phyloP scores from a whole-genome alignment of 2,113 vertebrate genomes.

The Pao palembangensis region DNA sequence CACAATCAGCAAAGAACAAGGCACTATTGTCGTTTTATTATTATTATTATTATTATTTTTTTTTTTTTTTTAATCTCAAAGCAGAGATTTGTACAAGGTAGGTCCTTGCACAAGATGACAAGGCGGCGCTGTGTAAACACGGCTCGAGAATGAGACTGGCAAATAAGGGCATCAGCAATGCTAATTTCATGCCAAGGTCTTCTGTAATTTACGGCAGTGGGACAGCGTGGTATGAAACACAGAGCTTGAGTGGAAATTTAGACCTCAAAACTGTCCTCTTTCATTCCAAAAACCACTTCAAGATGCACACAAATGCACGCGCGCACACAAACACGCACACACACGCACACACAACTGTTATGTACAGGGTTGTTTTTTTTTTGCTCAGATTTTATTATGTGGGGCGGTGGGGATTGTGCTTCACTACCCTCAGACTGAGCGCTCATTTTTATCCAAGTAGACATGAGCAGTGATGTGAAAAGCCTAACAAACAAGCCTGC shows the following conservation, averaged over 20 bases:
- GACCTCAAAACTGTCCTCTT: slow-evolving; percentile 57
- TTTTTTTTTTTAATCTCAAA: too few species aligned
- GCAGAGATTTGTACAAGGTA: too few species aligned
- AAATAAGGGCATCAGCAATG: slow-evolving; percentile 45
- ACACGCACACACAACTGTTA: slow-evolving; percentile 2
- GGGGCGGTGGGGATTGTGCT: slow-evolving; percentile 13
- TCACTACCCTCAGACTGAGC: slow-evolving; percentile 36
- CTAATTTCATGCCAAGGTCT: slow-evolving; percentile 59
- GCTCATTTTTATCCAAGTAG: slow-evolving; percentile 61
- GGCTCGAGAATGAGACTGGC: slow-evolving; percentile 44
- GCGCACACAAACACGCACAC: slow-evolving; percentile 9
- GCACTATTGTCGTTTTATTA: slow-evolving; percentile 19
- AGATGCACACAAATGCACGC: slow-evolving; percentile 29
- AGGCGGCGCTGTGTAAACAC: slow-evolving; percentile 32
- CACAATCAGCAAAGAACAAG: slow-evolving; percentile 17
- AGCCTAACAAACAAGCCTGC: slow-evolving; percentile 55
- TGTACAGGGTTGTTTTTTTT: slow-evolving; percentile 36
- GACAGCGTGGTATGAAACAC: slow-evolving; percentile 50
- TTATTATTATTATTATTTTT: neutral
- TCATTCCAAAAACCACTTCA: slow-evolving; percentile 53
- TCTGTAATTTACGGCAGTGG: slow-evolving; percentile 64
- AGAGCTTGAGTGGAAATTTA: slow-evolving; percentile 37
- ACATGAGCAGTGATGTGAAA: slow-evolving; percentile 65
- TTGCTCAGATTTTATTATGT: slow-evolving; percentile 38
- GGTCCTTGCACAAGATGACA: slow-evolving; percentile 4